A percentile compares a stretch with the other conserved stretches of the same genome.
Evolutionary conservation across 2,888 invertebrate species (phyloP).

Genomic region (Ichneumon xanthorius): DNA sequence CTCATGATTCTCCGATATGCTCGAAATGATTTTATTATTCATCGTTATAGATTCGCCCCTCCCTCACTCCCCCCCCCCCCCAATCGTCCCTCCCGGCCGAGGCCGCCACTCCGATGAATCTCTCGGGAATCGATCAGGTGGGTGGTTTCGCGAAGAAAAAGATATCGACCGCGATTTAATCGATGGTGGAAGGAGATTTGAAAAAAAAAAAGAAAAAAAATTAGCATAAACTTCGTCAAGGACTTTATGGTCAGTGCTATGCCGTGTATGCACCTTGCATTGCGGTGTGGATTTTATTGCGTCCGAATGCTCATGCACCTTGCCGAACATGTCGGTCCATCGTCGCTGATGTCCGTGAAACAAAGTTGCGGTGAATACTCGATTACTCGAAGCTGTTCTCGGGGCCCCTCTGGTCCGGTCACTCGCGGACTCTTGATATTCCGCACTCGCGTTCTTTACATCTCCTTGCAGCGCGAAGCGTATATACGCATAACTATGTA

Average conservation of each 20-base stretch:
- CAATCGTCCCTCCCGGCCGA: not conserved
- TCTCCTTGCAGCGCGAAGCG: not conserved
- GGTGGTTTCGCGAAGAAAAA: slow-evolving; percentile 21
- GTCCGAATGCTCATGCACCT: not conserved
- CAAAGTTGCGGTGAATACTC: slow-evolving; percentile 57
- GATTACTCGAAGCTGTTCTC: slow-evolving; percentile 21
- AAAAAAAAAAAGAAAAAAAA: slow-evolving; percentile 17
- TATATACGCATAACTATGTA: slow-evolving; percentile 7
- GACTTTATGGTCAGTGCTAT: slow-evolving; percentile 47
- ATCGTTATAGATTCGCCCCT: slow-evolving; percentile 19
- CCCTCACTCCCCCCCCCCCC: not conserved
- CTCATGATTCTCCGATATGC: slow-evolving; percentile 43
- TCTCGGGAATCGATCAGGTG: slow-evolving; percentile 14
- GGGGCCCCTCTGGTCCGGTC: not conserved
- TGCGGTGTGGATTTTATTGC: not conserved
- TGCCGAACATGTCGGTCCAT: not conserved
- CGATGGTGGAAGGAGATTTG: slow-evolving; percentile 24
- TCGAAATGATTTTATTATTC: slow-evolving; percentile 46
- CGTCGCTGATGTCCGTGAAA: slow-evolving; percentile 35
- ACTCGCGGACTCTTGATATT: slow-evolving; percentile 15
- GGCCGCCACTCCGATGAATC: not conserved
- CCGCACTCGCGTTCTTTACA: slow-evolving; percentile 12
- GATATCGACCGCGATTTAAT: slow-evolving; percentile 47
- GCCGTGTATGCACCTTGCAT: not conserved
- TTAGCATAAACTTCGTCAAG: slow-evolving; percentile 56